Evolutionary conservation across 2,888 invertebrate genomes (phyloP).

Genomic region (Marronus borbonicus): DNA sequence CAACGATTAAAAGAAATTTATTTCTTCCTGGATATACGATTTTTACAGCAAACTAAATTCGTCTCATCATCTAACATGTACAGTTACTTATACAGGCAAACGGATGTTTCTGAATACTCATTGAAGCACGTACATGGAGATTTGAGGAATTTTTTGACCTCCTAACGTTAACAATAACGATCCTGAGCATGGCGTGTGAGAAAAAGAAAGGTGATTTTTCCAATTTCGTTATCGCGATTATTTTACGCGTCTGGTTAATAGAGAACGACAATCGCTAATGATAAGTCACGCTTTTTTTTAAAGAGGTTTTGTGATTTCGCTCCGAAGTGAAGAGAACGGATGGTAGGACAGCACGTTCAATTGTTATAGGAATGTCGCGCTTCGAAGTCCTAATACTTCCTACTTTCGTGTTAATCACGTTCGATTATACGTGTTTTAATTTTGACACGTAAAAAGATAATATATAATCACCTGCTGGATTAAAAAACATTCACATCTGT

Average conservation of each 20-base stretch:
- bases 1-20: no score
- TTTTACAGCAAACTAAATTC: no score
- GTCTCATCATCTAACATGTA: no score
- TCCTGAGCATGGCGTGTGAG: neutral
- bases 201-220: neutral
- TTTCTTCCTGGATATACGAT: no score
- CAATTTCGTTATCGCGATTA: neutral
- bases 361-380: no score
- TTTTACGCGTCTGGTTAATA: neutral
- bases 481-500: neutral
- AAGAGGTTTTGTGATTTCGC: neutral
- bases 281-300: neutral
- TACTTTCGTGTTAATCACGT: constrained; percentile 1
- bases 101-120: neutral
- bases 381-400: neutral
- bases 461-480: no score
- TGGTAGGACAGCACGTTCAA: neutral
- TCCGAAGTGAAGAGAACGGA: neutral
- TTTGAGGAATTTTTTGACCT: neutral
- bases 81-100: neutral
- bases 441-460: neutral
- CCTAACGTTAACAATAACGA: neutral
- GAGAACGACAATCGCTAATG: neutral
- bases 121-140: neutral
- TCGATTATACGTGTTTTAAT: neutral